Evolutionary conservation across 2,888 invertebrate genomes (phyloP).

Genomic region (Agriopis aurantiaria): DNA sequence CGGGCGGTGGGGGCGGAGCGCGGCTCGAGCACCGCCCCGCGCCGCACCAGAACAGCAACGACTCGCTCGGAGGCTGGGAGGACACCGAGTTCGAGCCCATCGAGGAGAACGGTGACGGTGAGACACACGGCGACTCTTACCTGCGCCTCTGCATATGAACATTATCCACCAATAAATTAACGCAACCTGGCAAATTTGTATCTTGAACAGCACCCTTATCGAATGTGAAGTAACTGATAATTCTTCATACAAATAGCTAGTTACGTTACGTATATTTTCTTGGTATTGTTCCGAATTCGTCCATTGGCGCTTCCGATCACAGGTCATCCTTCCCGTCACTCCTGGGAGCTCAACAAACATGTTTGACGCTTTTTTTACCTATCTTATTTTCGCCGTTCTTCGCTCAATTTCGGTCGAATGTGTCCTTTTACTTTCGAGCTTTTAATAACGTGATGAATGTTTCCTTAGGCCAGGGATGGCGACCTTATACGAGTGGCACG

Average conservation of each 20-base stretch:
- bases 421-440: conserved; percentile 2
- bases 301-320: no score
- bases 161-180: not conserved
- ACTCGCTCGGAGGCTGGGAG: conserved; percentile 89
- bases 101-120: conserved; percentile 88
- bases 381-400: not conserved
- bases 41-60: conserved; percentile 81
- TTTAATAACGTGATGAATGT: conserved; percentile 21
- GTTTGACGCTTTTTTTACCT: not conserved
- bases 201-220: not conserved
- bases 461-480: conserved; percentile 36
- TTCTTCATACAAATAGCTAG: no score
- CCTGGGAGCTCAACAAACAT: not conserved
- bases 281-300: no score
- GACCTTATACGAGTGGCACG: conserved; percentile 25
- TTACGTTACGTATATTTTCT: no score
- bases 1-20: conserved; percentile 35
- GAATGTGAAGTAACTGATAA: no score
- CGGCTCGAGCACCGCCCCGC: conserved; percentile 61
- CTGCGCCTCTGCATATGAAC: not conserved
- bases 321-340: not conserved
- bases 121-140: conserved; percentile 12
- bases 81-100: conserved; percentile 93
- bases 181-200: not conserved
- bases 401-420: not conserved